These are phyloP conservation scores for Pelosia muscerda DNA, from an alignment of 2,888 invertebrate genomes.

Conservation along the genomic window DNA sequence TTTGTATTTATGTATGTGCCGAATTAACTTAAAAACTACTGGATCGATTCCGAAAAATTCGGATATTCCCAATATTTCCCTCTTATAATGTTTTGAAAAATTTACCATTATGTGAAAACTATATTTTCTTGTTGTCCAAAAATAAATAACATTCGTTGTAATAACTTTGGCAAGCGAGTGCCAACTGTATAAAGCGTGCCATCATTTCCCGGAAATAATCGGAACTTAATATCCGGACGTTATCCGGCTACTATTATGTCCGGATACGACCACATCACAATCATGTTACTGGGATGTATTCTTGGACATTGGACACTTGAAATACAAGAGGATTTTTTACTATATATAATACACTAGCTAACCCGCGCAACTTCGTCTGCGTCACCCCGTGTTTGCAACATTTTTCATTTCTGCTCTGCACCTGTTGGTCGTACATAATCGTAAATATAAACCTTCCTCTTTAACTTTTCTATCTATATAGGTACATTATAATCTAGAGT, in stretches of 20 bases:
- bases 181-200: slow-evolving; percentile 3
- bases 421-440: no score
- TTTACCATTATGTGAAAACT: neutral
- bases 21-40: no score
- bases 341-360: no score
- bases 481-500: neutral
- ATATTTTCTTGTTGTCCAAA: neutral
- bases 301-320: neutral
- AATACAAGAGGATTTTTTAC: neutral
- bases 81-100: no score
- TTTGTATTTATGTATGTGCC: no score
- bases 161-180: slow-evolving; percentile 1
- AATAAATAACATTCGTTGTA: slow-evolving; percentile 5
- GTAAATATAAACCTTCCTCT: no score
- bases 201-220: slow-evolving; percentile 1
- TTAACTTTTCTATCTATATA: no score
- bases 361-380: no score
- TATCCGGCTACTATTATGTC: neutral
- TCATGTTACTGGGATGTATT: neutral
- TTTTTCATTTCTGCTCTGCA: no score
- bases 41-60: no score
- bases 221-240: slow-evolving; percentile 14
- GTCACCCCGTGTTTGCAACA: no score
- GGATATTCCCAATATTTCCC: no score
- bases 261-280: slow-evolving; percentile 2